Evolutionary conservation across 2,113 vertebrate genomes (phyloP).

Genomic region (Hippocampus barbouri): DNA sequence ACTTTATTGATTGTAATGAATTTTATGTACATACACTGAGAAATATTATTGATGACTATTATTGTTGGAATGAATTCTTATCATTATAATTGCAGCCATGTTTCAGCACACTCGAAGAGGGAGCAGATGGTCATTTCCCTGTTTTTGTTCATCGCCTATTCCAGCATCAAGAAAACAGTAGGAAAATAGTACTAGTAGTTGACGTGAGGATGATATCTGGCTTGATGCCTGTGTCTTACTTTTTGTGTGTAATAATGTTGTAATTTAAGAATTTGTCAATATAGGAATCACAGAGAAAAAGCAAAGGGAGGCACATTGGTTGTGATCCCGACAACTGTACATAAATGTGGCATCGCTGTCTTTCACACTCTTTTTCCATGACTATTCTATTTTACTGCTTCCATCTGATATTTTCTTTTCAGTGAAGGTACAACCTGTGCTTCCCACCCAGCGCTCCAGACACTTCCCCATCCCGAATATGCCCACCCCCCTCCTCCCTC

Average conservation of each 20-base stretch:
- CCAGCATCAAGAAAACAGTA: slow-evolving; percentile 60
- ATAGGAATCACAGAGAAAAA: slow-evolving; percentile 57
- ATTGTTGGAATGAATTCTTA: slow-evolving; percentile 51
- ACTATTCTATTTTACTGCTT: slow-evolving; percentile 14
- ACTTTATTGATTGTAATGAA: slow-evolving; percentile 81
- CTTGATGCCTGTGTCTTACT: slow-evolving; percentile 76
- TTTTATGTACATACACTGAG: slow-evolving; percentile 76
- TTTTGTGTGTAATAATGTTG: slow-evolving; percentile 76
- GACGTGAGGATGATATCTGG: slow-evolving; percentile 72
- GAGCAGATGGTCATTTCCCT: slow-evolving; percentile 49
- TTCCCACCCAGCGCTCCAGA: slow-evolving; percentile 16
- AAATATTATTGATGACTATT: slow-evolving; percentile 64
- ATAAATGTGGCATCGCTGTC: slow-evolving; percentile 44
- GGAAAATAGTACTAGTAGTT: slow-evolving; percentile 64
- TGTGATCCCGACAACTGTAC: slow-evolving; percentile 56
- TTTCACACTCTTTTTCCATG: slow-evolving; percentile 28
- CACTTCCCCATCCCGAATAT: not conserved
- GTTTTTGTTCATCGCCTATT: slow-evolving; percentile 38
- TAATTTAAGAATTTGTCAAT: slow-evolving; percentile 73
- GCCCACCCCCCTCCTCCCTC: slow-evolving; percentile 27
- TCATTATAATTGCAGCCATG: slow-evolving; percentile 55
- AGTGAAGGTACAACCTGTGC: slow-evolving; percentile 14
- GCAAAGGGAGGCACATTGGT: slow-evolving; percentile 67
- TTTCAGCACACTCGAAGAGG: slow-evolving; percentile 58
- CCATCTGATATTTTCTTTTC: slow-evolving; percentile 50